These are phyloP conservation scores for Scatophagus argus DNA, from an alignment of 2,113 vertebrate genomes.

Conservation along the genomic window DNA sequence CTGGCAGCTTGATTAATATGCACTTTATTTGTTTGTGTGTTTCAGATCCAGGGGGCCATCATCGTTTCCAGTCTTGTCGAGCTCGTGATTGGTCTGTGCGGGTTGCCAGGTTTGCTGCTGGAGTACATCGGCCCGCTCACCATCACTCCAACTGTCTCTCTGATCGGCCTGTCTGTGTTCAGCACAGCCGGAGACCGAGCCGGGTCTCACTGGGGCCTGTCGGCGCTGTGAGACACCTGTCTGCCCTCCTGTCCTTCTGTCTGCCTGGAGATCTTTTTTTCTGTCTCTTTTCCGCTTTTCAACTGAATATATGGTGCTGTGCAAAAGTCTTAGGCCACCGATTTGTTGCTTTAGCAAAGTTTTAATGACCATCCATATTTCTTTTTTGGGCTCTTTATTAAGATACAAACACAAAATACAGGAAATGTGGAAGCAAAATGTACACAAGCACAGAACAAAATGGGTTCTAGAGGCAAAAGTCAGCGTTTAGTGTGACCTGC, in stretches of 20 bases:
- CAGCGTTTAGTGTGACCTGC: too few species aligned
- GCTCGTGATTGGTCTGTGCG: conserved; percentile 89
- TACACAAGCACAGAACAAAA: too few species aligned
- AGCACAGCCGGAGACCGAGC: conserved; percentile 92
- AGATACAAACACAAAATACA: too few species aligned
- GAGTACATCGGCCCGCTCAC: conserved; percentile 96
- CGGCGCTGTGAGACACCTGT: conserved; percentile 86
- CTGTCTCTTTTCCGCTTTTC: not conserved
- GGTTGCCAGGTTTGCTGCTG: conserved; percentile 93
- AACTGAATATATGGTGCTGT: not conserved
- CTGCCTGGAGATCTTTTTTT: not conserved
- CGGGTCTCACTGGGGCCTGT: conserved; percentile 96
- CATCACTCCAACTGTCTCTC: conserved; percentile 94
- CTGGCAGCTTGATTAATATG: not conserved
- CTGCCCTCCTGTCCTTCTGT: not conserved
- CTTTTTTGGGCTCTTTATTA: too few species aligned
- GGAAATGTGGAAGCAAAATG: too few species aligned
- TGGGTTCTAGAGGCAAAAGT: too few species aligned
- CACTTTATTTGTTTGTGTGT: not conserved
- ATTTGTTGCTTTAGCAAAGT: too few species aligned
- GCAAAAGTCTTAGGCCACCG: too few species aligned
- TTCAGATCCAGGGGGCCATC: conserved; percentile 91
- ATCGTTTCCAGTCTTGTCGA: conserved; percentile 93
- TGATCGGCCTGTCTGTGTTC: conserved; percentile 96
- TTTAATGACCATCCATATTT: too few species aligned